phyloP scores from a whole-genome alignment of 2,888 invertebrate genomes.

The Graphium colonna region DNA sequence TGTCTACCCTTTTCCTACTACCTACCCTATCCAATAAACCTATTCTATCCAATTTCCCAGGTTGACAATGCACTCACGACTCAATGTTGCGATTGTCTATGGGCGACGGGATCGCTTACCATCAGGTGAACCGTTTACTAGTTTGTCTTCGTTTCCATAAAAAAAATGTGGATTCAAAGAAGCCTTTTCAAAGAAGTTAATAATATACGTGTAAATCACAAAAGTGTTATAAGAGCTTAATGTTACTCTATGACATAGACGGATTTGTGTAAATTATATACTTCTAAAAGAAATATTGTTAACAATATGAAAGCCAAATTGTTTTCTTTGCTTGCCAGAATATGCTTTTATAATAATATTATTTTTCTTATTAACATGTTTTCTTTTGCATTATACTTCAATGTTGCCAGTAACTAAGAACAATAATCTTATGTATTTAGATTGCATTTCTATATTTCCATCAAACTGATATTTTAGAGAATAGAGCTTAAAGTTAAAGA shows the following conservation, averaged over 20 bases:
- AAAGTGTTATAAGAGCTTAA: background rate
- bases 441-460: conserved; percentile 18
- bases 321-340: background rate
- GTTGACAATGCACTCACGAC: no score
- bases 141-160: no score
- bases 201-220: background rate
- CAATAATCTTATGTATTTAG: background rate
- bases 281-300: conserved; percentile 1
- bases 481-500: conserved; percentile 32
- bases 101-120: no score
- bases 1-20: no score
- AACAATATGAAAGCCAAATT: background rate
- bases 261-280: background rate
- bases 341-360: background rate
- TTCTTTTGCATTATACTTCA: background rate
- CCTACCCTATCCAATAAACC: no score
- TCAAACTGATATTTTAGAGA: conserved; percentile 27
- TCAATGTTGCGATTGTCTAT: no score
- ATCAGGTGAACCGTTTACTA: no score
- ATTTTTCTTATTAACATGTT: background rate
- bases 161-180: no score
- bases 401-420: no score
- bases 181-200: no score
- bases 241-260: background rate
- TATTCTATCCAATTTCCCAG: no score